Base-by-base conservation (phyloP, 2,888 invertebrate species). In the Automeris io region DNA sequence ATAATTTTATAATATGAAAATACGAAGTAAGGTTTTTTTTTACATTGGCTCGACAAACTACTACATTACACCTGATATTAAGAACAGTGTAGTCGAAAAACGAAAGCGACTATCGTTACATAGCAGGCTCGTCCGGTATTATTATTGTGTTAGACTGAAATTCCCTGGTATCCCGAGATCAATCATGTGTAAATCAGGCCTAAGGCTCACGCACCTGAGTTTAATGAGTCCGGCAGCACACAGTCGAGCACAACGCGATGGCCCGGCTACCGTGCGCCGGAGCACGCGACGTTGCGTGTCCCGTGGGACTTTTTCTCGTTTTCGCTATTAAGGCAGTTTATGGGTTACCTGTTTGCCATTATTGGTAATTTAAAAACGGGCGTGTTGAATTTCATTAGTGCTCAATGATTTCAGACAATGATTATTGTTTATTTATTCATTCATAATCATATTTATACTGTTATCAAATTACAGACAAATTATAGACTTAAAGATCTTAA, bases 271-370 rank as follows among this genome's bases (percentile, higher is more conserved):
- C 55, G 72, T 65, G 56, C 61, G 63, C 61, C 12, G 21, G 52
- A 58, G 68, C 80, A 83, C 81, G 81, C 83, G 65, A 83, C 70
- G 65, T 85, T 68, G 85, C 85, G 79, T 85, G 85, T 63, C 66
- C 47, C 47, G 41, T 35, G 40, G 39, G 42, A 49, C 56, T 59
- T 58, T 64, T 56, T 57, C 53, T 57, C 61, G 47, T 49, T 43
- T 50, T 53, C 18, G 38, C 39, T 56, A 59, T 61, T 63, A 52
- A 51, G 37, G 39, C 45, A 29, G 39, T 47, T 54, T 57, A 54
- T 48, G 34, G 37, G 29, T 29, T 35, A 39, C 24, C 38, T 39
- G 18, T 16, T 34, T 42, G 43, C 46, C 44, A 47, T 51, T 49
- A 53, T 49, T 47, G 42, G 29, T 18, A 37, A 37, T 37, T 37